A percentile compares a stretch with the other conserved stretches of the same genome.
These are phyloP conservation scores for Lapara coniferarum DNA, from an alignment of 2,888 invertebrate species.

Conservation along the genomic window DNA sequence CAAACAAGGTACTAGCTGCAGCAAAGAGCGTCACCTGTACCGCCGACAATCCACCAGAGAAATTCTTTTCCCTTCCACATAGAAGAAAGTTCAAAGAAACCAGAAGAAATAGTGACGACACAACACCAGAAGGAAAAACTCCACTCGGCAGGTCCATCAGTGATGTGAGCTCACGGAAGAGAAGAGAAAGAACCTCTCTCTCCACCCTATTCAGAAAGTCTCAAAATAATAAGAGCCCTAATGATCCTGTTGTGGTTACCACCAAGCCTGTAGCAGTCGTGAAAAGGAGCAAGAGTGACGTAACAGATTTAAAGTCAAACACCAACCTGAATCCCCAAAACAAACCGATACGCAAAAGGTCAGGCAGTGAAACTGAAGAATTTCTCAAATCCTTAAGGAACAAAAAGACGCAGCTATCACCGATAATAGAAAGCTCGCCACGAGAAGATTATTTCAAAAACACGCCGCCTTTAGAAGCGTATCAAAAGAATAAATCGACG, in stretches of 20 bases:
- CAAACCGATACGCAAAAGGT: constrained; percentile 82
- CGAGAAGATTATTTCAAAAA: constrained; percentile 87
- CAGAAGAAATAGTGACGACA: constrained; percentile 83
- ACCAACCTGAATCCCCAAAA: constrained; percentile 68
- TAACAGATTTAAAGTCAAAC: constrained; percentile 85
- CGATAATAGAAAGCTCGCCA: constrained; percentile 90
- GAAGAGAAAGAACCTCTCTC: constrained; percentile 85
- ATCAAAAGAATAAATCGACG: constrained; percentile 64
- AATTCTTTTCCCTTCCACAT: constrained; percentile 87
- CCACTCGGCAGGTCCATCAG: constrained; percentile 83
- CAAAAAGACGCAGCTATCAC: constrained; percentile 88
- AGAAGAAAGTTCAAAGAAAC: constrained; percentile 82
- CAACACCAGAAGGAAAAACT: constrained; percentile 63
- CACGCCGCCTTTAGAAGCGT: constrained; percentile 69
- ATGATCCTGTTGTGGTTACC: constrained; percentile 75
- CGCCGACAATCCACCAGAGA: constrained; percentile 83
- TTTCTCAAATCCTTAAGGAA: constrained; percentile 80
- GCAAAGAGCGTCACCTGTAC: constrained; percentile 88
- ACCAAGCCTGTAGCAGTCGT: constrained; percentile 72
- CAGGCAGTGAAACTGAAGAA: constrained; percentile 85
- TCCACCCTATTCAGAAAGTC: constrained; percentile 86
- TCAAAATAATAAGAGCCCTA: constrained; percentile 79
- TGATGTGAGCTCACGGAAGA: constrained; percentile 79
- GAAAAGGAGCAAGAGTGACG: constrained; percentile 86
- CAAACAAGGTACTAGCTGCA: constrained; percentile 89